Evolutionary conservation across 2,797 vertebrate species (phyloP), one percentile per base, ranked within the genome.

Genomic region (Semotilus atromaculatus): DNA sequence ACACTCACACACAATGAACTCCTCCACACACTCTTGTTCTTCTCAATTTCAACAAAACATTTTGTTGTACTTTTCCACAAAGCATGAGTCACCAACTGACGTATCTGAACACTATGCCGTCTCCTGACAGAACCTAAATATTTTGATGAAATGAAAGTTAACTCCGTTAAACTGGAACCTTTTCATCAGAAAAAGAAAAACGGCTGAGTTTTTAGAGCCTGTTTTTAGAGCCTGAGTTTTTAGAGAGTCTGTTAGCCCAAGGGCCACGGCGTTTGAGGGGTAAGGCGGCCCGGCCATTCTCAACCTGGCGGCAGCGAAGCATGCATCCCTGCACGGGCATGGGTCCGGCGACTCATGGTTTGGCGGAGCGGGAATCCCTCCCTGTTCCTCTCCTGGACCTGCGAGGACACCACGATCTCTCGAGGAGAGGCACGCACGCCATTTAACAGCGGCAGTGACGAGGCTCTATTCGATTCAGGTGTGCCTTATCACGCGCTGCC

Each of bases 1-100:
- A 76, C 29, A 74, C 72, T 23, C 26, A 89, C 90, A 89, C 90
- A 89, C 77, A 76, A 92, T 67, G 60, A 77, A 80, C 67, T 45
- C 11, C 64, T 85, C 53, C 58, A 60, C 72, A 10, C 55, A 81
- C 0, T 64, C 60, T 82, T 81, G 75, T 86, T 58, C 81, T 80
- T 83, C 70, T 86, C 64, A 84, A 82, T 82, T 88, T 78, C 45
- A 10, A 84, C 83, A 79, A 68, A 66, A 34, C 36, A 70, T 40
- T 48, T 68, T 73, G 7, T 40, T 43, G 60, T 78, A 73, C 34
- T 82, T 88, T 84, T 83, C 78, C 36, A 81, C 67, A 73, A 62
- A 82, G 23, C 16, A 74, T 82, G 81, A 82, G 62, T 82, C 68
- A 38, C 31, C 80, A 31, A 26, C 71, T 74, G 43, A 74, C 14